Conservation (phyloP, 2,113 vertebrate species). For the Antechinus flavipes region DNA sequence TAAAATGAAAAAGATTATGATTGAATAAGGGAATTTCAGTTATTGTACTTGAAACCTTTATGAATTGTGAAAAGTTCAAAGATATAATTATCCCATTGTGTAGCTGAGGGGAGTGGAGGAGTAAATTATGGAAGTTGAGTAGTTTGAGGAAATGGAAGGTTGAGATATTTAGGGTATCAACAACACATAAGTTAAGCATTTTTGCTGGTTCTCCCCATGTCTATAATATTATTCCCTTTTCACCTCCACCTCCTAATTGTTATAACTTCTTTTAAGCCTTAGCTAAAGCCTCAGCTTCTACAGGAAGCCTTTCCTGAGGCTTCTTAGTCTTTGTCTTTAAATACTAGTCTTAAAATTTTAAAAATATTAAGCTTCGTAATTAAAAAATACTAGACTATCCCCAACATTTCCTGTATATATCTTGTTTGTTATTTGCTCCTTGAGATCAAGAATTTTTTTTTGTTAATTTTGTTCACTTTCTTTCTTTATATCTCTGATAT, state of each 20-base stretch:
- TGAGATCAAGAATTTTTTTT: neutral
- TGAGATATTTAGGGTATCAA: neutral
- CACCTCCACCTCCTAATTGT: neutral
- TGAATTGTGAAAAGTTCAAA: neutral
- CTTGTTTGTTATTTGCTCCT: neutral
- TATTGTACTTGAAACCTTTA: neutral
- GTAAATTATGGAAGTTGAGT: neutral
- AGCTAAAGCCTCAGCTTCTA: neutral
- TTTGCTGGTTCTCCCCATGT: neutral
- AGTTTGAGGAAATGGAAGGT: neutral
- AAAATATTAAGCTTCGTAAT: neutral
- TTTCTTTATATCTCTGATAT: neutral
- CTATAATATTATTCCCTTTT: neutral
- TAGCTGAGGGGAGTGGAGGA: neutral
- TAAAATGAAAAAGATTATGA: neutral
- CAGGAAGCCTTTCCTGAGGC: neutral
- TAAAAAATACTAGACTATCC: neutral
- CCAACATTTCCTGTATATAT: neutral
- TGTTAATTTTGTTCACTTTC: neutral
- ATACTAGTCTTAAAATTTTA: too few species aligned
- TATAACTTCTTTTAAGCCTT: neutral
- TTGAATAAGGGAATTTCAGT: neutral
- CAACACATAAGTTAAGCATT: neutral
- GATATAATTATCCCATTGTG: neutral
- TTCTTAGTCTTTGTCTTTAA: neutral